These are phyloP conservation scores for Ashinkailepas kermadecensis DNA, from an alignment of 2,888 invertebrate species.

Conservation along the genomic window DNA sequence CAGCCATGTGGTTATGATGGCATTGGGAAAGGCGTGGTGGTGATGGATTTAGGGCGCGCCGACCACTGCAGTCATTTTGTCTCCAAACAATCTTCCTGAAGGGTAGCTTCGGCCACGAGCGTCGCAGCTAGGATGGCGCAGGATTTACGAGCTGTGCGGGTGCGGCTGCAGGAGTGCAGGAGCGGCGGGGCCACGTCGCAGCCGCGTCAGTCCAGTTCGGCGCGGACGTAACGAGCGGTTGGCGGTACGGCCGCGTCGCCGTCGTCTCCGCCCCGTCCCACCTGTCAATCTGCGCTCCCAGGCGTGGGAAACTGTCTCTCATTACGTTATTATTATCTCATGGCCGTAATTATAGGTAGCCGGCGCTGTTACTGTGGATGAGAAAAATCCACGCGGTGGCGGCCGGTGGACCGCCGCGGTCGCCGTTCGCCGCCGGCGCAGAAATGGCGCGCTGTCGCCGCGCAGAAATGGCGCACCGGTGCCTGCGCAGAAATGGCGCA, in stretches of 20 bases:
- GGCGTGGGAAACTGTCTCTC: slow-evolving; percentile 16
- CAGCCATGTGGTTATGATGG: too few species aligned
- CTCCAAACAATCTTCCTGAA: too few species aligned
- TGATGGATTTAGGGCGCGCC: too few species aligned
- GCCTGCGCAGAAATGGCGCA: not conserved
- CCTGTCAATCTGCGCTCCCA: not conserved
- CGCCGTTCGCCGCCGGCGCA: not conserved
- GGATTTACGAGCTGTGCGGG: too few species aligned
- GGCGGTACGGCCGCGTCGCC: slow-evolving; percentile 24
- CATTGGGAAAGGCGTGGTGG: too few species aligned
- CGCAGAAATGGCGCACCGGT: not conserved
- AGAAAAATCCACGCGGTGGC: not conserved
- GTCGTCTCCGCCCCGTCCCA: not conserved
- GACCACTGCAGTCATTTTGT: too few species aligned
- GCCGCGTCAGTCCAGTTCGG: too few species aligned
- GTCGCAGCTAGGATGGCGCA: too few species aligned
- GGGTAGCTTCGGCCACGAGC: too few species aligned
- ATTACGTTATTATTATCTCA: slow-evolving; percentile 15
- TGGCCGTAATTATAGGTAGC: slow-evolving; percentile 13
- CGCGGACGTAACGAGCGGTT: slow-evolving; percentile 24
- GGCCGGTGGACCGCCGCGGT: not conserved
- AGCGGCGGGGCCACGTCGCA: too few species aligned
- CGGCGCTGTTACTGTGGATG: not conserved
- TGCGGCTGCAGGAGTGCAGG: too few species aligned
- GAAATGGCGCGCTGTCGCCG: not conserved